phyloP scores from a whole-genome alignment of 1,140 invertebrate genomes.

The Tribolium madens region DNA sequence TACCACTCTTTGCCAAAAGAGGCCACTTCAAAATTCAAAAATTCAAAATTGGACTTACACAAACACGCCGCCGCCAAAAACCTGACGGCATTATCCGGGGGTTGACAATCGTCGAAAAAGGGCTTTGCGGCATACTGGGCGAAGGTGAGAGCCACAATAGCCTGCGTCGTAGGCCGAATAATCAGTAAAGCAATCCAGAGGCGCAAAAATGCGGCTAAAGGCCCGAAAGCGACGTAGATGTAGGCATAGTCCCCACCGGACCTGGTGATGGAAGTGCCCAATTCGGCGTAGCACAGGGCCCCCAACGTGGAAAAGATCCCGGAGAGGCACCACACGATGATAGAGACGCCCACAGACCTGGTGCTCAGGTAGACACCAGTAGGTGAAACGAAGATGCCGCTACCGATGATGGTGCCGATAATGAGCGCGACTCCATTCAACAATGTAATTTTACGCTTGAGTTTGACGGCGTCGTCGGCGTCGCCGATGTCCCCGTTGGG shows the following conservation, averaged over 20 bases:
- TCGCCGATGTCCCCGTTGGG: conserved; percentile 37
- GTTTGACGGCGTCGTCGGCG: conserved; percentile 70
- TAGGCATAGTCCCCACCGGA: conserved; percentile 93
- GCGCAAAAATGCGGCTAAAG: conserved; percentile 87
- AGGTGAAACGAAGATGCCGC: conserved; percentile 87
- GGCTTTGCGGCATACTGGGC: conserved; percentile 85
- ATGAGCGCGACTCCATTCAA: conserved; percentile 90
- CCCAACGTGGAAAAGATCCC: conserved; percentile 82
- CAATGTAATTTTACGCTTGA: conserved; percentile 86
- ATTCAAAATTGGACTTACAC: conserved; percentile 72
- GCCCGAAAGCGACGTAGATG: conserved; percentile 87
- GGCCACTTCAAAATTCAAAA: not conserved
- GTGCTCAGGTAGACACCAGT: conserved; percentile 77
- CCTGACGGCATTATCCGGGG: conserved; percentile 75
- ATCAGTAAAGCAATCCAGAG: conserved; percentile 90
- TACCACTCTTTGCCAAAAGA: not conserved
- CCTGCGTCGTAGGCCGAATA: conserved; percentile 85
- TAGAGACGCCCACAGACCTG: conserved; percentile 75
- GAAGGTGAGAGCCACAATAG: conserved; percentile 86
- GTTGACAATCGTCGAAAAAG: conserved; percentile 80
- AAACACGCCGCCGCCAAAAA: conserved; percentile 81
- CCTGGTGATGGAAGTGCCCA: conserved; percentile 83
- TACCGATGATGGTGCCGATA: conserved; percentile 84
- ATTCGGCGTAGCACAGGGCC: conserved; percentile 87
- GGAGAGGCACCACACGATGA: conserved; percentile 80